A percentile compares a stretch with the other conserved stretches of the same genome.
Evolutionary conservation across 2,888 invertebrate species (phyloP).

Genomic region (Dolichomitus sp.): DNA sequence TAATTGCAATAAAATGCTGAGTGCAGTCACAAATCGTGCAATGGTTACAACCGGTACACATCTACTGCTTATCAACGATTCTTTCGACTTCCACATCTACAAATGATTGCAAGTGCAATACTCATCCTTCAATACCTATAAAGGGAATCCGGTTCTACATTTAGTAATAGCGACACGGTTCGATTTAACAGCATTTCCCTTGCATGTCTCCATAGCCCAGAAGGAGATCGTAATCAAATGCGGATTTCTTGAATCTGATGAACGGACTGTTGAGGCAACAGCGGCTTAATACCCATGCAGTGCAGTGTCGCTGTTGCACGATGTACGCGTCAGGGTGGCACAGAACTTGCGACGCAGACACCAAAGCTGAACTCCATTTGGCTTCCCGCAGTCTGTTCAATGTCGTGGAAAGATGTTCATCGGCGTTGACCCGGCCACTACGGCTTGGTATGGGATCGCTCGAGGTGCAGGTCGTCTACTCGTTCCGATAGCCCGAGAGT

Average conservation of each 20-base stretch:
- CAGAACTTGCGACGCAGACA: slow-evolving; percentile 61
- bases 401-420: slow-evolving; percentile 80
- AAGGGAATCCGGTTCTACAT: too few relatives aligned
- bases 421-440: slow-evolving; percentile 72
- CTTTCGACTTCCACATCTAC: background rate
- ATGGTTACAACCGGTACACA: too few relatives aligned
- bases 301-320: slow-evolving; percentile 29
- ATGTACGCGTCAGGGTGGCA: slow-evolving; percentile 23
- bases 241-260: slow-evolving; percentile 3
- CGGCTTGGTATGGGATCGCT: slow-evolving; percentile 42
- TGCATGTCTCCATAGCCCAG: background rate
- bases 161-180: too few relatives aligned
- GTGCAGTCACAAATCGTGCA: too few relatives aligned
- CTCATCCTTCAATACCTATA: background rate
- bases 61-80: background rate
- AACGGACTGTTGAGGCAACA: background rate
- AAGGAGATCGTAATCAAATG: background rate
- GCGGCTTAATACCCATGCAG: background rate
- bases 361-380: slow-evolving; percentile 67
- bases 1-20: too few relatives aligned
- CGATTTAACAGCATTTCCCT: background rate
- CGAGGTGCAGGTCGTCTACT: slow-evolving; percentile 54
- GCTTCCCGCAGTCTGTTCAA: slow-evolving; percentile 72
- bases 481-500: slow-evolving; percentile 42
- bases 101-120: background rate